phyloP scores from a whole-genome alignment of 92 coral and sea anemone species.

The Porites divaricata region DNA sequence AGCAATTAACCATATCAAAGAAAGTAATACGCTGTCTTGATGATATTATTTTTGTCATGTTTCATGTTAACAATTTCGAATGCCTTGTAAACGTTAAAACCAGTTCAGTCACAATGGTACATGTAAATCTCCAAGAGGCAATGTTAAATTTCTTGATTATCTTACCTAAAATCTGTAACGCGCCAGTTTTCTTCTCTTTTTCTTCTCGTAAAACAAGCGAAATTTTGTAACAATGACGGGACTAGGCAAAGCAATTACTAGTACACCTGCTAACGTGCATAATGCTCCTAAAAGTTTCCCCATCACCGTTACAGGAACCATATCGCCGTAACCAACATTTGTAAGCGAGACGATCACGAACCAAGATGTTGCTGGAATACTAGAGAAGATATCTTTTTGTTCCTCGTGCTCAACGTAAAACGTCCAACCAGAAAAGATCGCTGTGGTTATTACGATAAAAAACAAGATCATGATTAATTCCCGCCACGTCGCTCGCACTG shows the following conservation, averaged over 20 bases:
- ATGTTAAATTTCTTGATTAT: neutral
- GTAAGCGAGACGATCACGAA: constrained; percentile 90
- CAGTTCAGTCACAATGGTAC: neutral
- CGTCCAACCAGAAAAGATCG: constrained; percentile 78
- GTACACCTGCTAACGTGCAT: constrained; percentile 82
- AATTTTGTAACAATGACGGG: constrained; percentile 87
- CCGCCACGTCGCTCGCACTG: constrained; percentile 83
- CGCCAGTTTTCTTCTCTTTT: constrained; percentile 39
- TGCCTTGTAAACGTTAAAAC: neutral
- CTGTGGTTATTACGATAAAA: constrained; percentile 77
- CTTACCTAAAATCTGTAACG: constrained; percentile 24
- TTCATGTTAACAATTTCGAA: neutral
- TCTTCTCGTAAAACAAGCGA: constrained; percentile 75
- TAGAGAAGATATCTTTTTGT: constrained; percentile 73
- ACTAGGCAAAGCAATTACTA: constrained; percentile 84
- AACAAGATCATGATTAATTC: constrained; percentile 84
- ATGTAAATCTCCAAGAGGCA: neutral
- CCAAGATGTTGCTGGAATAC: constrained; percentile 94
- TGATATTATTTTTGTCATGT: constrained; percentile 10
- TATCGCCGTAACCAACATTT: constrained; percentile 97
- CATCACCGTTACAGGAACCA: constrained; percentile 78
- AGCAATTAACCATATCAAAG: neutral
- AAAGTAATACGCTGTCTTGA: neutral
- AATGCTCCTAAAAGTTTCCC: constrained; percentile 84
- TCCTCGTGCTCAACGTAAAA: constrained; percentile 79